phyloP scores from a whole-genome alignment of 2,888 invertebrate genomes.

The Heliconius ethilla region DNA sequence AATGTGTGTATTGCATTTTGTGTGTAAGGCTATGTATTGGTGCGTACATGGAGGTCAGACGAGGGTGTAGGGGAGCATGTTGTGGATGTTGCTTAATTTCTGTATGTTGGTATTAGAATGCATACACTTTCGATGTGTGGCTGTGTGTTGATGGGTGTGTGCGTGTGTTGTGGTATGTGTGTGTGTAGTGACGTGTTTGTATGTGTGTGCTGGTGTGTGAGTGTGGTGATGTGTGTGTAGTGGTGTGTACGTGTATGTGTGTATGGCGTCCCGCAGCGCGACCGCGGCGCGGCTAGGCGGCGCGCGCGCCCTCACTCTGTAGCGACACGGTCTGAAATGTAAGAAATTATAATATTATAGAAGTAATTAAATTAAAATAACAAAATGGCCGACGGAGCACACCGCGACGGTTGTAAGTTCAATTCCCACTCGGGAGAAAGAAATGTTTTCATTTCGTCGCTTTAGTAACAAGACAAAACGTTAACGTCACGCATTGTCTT shows the following conservation, averaged over 20 bases:
- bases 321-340: constrained; percentile 46
- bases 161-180: background rate
- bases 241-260: constrained; percentile 20
- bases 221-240: background rate
- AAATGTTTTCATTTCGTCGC: background rate
- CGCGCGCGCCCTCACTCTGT: constrained; percentile 45
- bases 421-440: background rate
- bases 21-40: background rate
- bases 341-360: constrained; percentile 1
- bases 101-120: background rate
- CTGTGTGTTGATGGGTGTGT: background rate
- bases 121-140: background rate
- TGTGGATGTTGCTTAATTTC: background rate
- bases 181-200: background rate
- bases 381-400: no score
- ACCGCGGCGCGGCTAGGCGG: constrained; percentile 41
- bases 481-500: no score
- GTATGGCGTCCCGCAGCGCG: constrained; percentile 21
- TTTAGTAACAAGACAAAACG: background rate
- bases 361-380: no score
- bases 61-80: background rate
- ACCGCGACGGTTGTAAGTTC: background rate
- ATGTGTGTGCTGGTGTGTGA: constrained; percentile 21
- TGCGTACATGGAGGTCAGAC: background rate
- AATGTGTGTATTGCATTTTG: background rate